Percentiles rank a stretch among this genome's conserved stretches.
Evolutionary conservation across 1,140 invertebrate genomes (phyloP).

Genomic region (Trypoxylus dichotomus): DNA sequence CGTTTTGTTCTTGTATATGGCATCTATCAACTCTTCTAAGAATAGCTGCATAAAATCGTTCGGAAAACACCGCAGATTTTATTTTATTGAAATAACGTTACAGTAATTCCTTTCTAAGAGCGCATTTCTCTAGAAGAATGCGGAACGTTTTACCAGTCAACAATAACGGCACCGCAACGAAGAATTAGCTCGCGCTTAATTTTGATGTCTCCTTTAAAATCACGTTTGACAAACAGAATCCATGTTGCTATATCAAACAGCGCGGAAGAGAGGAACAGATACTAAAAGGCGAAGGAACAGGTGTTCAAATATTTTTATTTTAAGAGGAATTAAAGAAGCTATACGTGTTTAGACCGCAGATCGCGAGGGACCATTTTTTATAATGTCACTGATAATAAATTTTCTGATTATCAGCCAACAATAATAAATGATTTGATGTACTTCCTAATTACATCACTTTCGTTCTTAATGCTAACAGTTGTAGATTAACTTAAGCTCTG

Average conservation of each 20-base stretch:
- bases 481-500: no score
- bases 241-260: background rate
- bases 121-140: background rate
- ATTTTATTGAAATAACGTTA: conserved; percentile 4
- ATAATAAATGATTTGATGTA: no score
- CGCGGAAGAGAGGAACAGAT: background rate
- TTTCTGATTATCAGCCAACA: no score
- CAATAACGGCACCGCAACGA: background rate
- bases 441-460: no score
- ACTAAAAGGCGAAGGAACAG: background rate
- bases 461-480: no score
- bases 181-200: background rate
- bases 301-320: conserved; percentile 4
- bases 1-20: no score
- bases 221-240: background rate
- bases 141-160: background rate
- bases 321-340: background rate
- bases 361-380: no score
- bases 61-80: background rate
- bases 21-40: no score
- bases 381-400: no score
- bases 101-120: background rate
- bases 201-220: background rate
- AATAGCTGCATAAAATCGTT: no score
- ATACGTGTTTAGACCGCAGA: background rate